Percentiles rank a stretch among this genome's conserved stretches.
Evolutionary conservation across 2,113 vertebrate genomes (phyloP).

Genomic region (Scartelaos histophorus): DNA sequence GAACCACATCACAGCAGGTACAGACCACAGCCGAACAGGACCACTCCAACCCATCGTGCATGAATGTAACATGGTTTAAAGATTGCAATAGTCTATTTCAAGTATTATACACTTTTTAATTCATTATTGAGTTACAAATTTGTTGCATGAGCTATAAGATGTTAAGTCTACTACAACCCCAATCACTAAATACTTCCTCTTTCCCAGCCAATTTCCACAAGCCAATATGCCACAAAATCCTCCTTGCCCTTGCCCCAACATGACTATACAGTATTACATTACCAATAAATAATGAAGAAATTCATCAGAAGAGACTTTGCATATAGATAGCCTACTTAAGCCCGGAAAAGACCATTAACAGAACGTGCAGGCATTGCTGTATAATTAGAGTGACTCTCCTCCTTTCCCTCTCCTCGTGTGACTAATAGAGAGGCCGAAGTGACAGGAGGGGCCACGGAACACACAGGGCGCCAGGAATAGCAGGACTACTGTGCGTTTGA

Average conservation of each 20-base stretch:
- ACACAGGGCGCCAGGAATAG: constrained; percentile 22
- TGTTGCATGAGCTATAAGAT: neutral
- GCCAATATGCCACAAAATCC: constrained; percentile 43
- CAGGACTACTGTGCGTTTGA: neutral
- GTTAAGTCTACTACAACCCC: neutral
- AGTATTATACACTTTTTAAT: neutral
- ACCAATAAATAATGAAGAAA: constrained; percentile 83
- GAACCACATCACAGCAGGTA: too few species aligned
- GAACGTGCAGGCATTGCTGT: constrained; percentile 69
- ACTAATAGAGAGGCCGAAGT: constrained; percentile 51
- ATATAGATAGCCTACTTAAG: constrained; percentile 85
- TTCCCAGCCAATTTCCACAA: constrained; percentile 9
- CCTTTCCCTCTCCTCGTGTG: constrained; percentile 47
- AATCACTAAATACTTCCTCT: neutral
- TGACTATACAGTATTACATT: constrained; percentile 74
- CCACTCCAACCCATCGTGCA: too few species aligned
- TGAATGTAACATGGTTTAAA: too few species aligned
- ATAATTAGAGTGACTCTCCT: constrained; percentile 72
- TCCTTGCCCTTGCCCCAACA: constrained; percentile 58
- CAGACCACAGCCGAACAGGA: too few species aligned
- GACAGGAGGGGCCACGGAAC: constrained; percentile 54
- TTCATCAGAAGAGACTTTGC: constrained; percentile 81
- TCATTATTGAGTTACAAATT: neutral
- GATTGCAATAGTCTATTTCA: neutral
- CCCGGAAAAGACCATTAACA: constrained; percentile 72